phyloP scores from a whole-genome alignment of 2,113 vertebrate species.

The Malurus elegans region DNA sequence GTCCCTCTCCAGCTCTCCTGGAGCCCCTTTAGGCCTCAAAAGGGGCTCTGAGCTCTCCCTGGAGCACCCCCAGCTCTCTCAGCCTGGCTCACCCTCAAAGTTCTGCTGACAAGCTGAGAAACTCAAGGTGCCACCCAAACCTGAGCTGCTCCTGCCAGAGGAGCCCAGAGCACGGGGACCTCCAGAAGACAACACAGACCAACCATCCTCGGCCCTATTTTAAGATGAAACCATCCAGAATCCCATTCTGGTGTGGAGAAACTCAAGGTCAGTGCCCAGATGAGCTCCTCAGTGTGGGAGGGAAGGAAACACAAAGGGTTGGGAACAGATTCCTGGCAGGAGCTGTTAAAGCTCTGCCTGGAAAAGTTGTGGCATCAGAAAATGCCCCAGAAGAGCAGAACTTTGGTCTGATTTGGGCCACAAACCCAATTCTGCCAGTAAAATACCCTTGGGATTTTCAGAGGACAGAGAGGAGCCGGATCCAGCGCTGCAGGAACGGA shows the following conservation, averaged over 20 bases:
- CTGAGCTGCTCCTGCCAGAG: neutral
- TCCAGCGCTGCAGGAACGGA: neutral
- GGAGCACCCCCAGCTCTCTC: neutral
- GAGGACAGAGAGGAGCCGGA: neutral
- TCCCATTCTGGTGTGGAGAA: neutral
- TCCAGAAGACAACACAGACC: neutral
- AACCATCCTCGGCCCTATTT: neutral
- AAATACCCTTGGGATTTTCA: neutral
- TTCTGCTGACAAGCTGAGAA: neutral
- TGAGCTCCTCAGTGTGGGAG: neutral
- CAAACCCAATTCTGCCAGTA: neutral
- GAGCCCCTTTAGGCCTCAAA: neutral
- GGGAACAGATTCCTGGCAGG: neutral
- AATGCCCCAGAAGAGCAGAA: neutral
- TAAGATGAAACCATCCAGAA: neutral
- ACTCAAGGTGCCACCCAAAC: neutral
- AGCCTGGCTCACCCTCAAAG: neutral
- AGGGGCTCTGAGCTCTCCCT: neutral
- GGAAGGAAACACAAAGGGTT: neutral
- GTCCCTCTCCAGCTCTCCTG: neutral
- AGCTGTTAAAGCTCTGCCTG: neutral
- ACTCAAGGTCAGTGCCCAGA: neutral
- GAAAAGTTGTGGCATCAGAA: neutral
- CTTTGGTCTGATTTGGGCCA: neutral
- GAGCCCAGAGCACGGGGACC: neutral